phyloP scores from a whole-genome alignment of 37 sponge, comb jelly and placozoan species.

The Eunapius fragilis region DNA sequence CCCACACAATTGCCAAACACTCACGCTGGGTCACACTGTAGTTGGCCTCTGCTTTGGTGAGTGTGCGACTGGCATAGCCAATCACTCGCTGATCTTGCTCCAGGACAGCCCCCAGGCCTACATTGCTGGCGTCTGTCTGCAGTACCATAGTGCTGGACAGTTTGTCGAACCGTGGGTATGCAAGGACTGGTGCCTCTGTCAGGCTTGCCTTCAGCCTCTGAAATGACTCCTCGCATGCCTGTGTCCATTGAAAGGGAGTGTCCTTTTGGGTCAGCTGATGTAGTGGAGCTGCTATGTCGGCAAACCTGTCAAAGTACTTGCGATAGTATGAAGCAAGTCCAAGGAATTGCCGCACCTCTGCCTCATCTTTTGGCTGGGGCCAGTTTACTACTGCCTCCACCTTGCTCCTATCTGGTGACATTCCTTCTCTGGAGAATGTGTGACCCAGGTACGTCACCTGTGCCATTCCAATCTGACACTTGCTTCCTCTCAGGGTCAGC shows the following conservation, averaged over 20 bases:
- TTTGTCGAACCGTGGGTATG: slow-evolving; percentile 48
- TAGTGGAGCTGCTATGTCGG: slow-evolving; percentile 64
- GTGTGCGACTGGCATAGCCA: too few species aligned
- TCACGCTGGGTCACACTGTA: slow-evolving; percentile 43
- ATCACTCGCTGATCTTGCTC: slow-evolving; percentile 53
- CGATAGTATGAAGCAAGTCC: slow-evolving; percentile 65
- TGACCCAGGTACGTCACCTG: slow-evolving; percentile 57
- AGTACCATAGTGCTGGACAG: slow-evolving; percentile 28
- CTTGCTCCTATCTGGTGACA: too few species aligned
- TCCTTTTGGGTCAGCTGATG: slow-evolving; percentile 39
- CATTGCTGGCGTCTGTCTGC: slow-evolving; percentile 72
- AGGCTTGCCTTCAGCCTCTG: slow-evolving; percentile 46
- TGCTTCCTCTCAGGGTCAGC: slow-evolving; percentile 50
- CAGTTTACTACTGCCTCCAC: too few species aligned
- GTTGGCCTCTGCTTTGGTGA: slow-evolving; percentile 51
- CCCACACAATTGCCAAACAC: slow-evolving; percentile 45
- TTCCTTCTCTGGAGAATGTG: slow-evolving; percentile 37
- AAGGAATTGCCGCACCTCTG: slow-evolving; percentile 41
- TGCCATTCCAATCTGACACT: slow-evolving; percentile 48
- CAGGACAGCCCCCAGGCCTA: slow-evolving; percentile 59
- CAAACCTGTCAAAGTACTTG: slow-evolving; percentile 42
- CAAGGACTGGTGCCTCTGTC: slow-evolving; percentile 32
- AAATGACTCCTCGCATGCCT: too few species aligned
- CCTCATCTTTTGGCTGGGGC: not conserved
- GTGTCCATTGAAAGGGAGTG: too few species aligned